A percentile compares a stretch with the other conserved stretches of the same genome.
Conservation (phyloP, 2,888 invertebrate genomes). For the Microplitis manilae region DNA sequence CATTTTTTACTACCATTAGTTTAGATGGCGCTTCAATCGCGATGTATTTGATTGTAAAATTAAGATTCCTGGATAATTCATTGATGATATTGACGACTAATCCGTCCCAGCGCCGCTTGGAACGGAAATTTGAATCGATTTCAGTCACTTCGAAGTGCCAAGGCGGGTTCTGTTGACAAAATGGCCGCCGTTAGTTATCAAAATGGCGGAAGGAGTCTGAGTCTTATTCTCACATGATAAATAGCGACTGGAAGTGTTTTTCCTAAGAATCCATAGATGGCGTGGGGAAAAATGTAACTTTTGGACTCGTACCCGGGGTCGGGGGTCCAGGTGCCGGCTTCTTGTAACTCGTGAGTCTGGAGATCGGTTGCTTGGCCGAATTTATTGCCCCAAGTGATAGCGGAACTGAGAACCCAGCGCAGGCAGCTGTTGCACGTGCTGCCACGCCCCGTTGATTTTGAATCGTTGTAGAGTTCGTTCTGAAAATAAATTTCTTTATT, state of each 20-base stretch:
- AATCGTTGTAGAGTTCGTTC: slow-evolving; percentile 44
- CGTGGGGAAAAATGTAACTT: slow-evolving; percentile 86
- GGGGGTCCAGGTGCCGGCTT: slow-evolving; percentile 84
- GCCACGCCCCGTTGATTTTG: background rate
- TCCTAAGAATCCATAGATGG: slow-evolving; percentile 84
- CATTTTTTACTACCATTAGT: slow-evolving; percentile 28
- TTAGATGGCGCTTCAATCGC: slow-evolving; percentile 22
- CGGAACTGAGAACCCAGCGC: slow-evolving; percentile 73
- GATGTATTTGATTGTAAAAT: slow-evolving; percentile 80
- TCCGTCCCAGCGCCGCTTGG: slow-evolving; percentile 75
- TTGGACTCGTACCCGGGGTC: slow-evolving; percentile 78
- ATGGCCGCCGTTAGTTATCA: slow-evolving; percentile 30
- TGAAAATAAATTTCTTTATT: slow-evolving; percentile 28
- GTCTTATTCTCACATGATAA: slow-evolving; percentile 78
- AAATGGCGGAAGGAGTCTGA: no score
- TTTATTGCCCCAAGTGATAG: slow-evolving; percentile 76
- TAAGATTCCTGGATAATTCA: slow-evolving; percentile 82
- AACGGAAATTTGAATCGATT: slow-evolving; percentile 74
- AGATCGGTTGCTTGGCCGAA: slow-evolving; percentile 68
- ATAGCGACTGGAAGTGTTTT: slow-evolving; percentile 82
- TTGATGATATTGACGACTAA: slow-evolving; percentile 86
- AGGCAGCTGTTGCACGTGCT: slow-evolving; percentile 61
- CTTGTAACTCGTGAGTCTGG: slow-evolving; percentile 63
- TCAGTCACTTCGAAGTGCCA: slow-evolving; percentile 82
- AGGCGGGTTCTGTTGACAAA: slow-evolving; percentile 83